phyloP scores from a whole-genome alignment of 2,888 invertebrate species.

The Caenorhabditis becei region DNA sequence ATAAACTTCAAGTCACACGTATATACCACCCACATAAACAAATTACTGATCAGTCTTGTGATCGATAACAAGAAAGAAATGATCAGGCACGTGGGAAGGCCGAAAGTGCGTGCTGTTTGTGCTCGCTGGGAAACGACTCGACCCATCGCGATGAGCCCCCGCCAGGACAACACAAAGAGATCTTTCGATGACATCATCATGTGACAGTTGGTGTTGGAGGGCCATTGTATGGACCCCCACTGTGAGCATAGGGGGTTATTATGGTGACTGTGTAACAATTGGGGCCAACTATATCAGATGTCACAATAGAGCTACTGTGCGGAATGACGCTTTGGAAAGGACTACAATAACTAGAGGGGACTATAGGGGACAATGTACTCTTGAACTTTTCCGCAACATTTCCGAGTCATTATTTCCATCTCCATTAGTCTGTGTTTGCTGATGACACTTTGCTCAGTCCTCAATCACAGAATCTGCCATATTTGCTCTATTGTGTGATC shows the following conservation, averaged over 20 bases:
- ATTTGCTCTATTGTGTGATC: background rate
- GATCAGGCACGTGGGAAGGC: conserved; percentile 59
- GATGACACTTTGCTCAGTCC: background rate
- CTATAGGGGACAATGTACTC: background rate
- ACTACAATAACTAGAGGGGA: no score
- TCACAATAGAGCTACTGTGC: conserved; percentile 14
- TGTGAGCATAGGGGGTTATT: conserved; percentile 18
- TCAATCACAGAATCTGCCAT: background rate
- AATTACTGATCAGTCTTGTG: conserved; percentile 42
- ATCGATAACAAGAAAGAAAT: conserved; percentile 49
- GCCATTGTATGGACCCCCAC: conserved; percentile 24
- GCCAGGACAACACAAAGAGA: conserved; percentile 26
- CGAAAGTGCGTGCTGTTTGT: conserved; percentile 50
- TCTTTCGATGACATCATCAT: conserved; percentile 43
- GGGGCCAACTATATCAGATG: conserved; percentile 4
- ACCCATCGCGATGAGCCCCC: conserved; percentile 5
- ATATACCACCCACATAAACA: conserved; percentile 46
- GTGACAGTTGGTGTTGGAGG: conserved; percentile 42
- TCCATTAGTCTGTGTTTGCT: conserved; percentile 1
- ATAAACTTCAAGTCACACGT: conserved; percentile 39
- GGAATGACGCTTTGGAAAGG: background rate
- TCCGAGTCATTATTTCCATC: background rate
- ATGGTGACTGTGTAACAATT: background rate
- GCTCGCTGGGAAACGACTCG: conserved; percentile 31
- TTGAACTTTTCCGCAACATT: background rate